Conservation (phyloP, 2,888 invertebrate genomes). For the Ceriagrion tenellum region DNA sequence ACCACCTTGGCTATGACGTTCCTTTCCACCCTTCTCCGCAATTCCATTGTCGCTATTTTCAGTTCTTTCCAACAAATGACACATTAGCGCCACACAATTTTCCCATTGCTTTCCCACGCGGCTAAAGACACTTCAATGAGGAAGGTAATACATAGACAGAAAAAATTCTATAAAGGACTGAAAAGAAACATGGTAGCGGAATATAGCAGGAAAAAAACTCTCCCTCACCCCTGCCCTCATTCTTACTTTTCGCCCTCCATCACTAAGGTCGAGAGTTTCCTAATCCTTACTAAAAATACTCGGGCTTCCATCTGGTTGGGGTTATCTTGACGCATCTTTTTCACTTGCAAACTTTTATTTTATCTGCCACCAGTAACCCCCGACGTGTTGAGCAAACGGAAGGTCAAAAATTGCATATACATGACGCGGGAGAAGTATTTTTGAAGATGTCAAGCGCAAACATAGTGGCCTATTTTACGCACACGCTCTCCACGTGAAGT, state of each 20-base stretch:
- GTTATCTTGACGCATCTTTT: background rate
- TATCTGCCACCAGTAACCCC: slow-evolving; percentile 6
- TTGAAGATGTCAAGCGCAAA: background rate
- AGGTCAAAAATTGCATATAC: background rate
- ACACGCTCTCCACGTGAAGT: background rate
- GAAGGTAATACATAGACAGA: no score
- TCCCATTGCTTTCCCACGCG: no score
- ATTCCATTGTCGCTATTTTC: no score
- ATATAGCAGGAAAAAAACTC: background rate
- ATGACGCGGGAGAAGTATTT: slow-evolving; percentile 16
- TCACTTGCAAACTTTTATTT: background rate
- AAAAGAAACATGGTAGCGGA: background rate
- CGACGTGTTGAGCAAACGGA: background rate
- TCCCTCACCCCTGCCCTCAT: background rate
- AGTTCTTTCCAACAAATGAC: no score
- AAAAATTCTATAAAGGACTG: background rate
- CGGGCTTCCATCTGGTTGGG: background rate
- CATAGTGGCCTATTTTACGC: background rate
- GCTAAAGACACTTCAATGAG: no score
- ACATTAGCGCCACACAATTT: no score
- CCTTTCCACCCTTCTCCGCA: no score
- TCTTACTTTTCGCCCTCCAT: background rate
- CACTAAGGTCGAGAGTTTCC: background rate
- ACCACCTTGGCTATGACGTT: no score
- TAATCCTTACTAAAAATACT: background rate